phyloP scores from a whole-genome alignment of 2,113 vertebrate genomes.

The Paedocypris sp. region DNA sequence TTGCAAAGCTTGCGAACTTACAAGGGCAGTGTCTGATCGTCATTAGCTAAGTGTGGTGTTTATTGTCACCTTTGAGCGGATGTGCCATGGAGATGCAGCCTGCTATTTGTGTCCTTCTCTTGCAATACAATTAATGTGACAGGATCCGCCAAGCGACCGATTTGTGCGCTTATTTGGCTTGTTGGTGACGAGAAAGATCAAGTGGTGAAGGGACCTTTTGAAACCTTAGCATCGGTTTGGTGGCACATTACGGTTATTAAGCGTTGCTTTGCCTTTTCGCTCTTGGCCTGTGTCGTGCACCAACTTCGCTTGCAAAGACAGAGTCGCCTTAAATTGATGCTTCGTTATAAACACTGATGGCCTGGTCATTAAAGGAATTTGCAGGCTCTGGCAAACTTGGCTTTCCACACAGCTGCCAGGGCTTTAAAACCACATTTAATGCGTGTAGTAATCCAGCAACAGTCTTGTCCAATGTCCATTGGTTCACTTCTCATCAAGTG shows the following conservation, averaged over 20 bases:
- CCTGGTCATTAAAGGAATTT: slow-evolving; percentile 31
- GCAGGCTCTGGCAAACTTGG: slow-evolving; percentile 21
- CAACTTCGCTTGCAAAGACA: neutral
- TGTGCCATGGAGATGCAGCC: slow-evolving; percentile 13
- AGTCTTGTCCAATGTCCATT: slow-evolving; percentile 17
- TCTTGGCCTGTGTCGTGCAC: neutral
- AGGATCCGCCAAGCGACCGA: neutral
- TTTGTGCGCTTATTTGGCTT: neutral
- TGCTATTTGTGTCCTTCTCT: neutral
- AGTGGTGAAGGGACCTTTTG: neutral
- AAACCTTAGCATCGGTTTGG: neutral
- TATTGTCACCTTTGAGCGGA: slow-evolving; percentile 42
- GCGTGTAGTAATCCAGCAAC: slow-evolving; percentile 8
- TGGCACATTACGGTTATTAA: neutral
- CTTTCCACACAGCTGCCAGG: slow-evolving; percentile 25
- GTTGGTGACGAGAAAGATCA: neutral
- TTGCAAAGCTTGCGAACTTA: slow-evolving; percentile 43
- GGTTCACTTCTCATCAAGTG: slow-evolving; percentile 36
- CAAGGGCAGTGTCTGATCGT: slow-evolving; percentile 43
- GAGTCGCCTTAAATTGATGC: slow-evolving; percentile 30
- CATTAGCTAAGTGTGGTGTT: slow-evolving; percentile 51
- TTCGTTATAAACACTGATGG: slow-evolving; percentile 28
- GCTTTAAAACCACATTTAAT: slow-evolving; percentile 28
- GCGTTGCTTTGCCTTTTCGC: slow-evolving; percentile 7
- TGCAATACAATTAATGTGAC: neutral